phyloP scores from a whole-genome alignment of 2,113 vertebrate species.

The Crocuta crocuta region DNA sequence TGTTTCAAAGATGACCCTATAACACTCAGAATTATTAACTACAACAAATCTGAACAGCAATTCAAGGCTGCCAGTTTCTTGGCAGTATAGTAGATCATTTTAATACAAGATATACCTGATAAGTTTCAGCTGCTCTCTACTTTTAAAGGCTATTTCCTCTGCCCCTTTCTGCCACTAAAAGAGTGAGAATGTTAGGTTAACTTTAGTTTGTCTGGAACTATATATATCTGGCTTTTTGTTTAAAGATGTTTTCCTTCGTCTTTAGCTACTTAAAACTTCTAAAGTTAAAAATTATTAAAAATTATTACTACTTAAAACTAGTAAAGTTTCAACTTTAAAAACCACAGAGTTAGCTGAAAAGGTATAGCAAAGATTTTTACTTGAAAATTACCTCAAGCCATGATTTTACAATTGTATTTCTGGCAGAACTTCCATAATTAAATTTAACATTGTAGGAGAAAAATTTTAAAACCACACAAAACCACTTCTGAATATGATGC shows the following conservation, averaged over 20 bases:
- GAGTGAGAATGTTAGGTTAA: background rate
- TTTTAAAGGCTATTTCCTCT: background rate
- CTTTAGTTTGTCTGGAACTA: constrained; percentile 26
- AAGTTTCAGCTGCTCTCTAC: constrained; percentile 1
- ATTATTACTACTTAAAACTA: too few species aligned
- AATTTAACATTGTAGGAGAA: background rate
- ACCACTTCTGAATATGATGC: background rate
- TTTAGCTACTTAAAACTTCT: constrained; percentile 38
- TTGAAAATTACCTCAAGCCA: constrained; percentile 23
- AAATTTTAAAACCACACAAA: background rate
- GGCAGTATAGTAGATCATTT: constrained; percentile 68
- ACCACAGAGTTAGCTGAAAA: background rate
- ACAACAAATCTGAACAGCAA: constrained; percentile 65
- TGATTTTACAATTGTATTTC: constrained; percentile 2
- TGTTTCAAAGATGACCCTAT: constrained; percentile 78
- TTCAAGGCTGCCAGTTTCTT: constrained; percentile 66
- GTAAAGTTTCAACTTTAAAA: background rate
- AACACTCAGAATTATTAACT: constrained; percentile 76
- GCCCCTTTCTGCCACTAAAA: background rate
- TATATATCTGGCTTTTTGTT: background rate
- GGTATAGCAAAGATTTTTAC: background rate
- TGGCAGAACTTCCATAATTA: background rate
- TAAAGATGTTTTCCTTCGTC: background rate
- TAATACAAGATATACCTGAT: constrained; percentile 53
- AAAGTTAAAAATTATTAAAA: too few species aligned